Conservation (phyloP, 1,140 invertebrate species). For the Caligus rogercresseyi region DNA sequence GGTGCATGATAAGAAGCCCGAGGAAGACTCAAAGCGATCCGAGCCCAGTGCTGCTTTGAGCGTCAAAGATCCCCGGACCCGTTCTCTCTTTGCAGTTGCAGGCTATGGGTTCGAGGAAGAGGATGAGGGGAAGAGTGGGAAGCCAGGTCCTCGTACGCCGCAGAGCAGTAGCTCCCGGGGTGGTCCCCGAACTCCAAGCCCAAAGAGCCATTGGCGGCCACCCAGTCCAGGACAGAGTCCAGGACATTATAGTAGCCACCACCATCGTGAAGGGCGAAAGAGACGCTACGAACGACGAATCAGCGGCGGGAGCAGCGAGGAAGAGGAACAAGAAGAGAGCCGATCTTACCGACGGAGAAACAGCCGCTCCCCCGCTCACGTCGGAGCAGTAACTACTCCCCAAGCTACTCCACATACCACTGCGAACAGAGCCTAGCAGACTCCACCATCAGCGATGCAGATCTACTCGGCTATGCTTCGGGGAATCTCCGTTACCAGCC, state of each 20-base stretch:
- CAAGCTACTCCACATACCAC: background rate
- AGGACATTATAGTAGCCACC: too few species aligned
- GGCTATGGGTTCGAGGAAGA: background rate
- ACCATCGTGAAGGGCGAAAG: too few species aligned
- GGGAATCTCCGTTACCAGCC: background rate
- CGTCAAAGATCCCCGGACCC: background rate
- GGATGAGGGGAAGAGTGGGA: background rate
- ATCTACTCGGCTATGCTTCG: background rate
- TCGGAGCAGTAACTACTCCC: background rate
- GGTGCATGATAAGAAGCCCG: too few species aligned
- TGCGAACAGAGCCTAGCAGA: conserved; percentile 4
- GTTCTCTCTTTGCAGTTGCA: background rate
- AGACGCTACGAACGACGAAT: background rate
- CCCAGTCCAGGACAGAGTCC: background rate
- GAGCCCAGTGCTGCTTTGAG: too few species aligned
- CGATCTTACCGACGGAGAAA: background rate
- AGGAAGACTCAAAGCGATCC: too few species aligned
- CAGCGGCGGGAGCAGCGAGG: background rate
- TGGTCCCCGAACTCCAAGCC: background rate
- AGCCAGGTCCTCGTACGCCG: background rate
- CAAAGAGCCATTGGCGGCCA: background rate
- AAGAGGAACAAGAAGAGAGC: too few species aligned
- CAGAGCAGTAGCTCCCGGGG: background rate
- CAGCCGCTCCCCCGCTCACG: background rate
- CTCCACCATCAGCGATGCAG: conserved; percentile 11